Conservation (phyloP, 2,888 invertebrate species). For the Lamproptera curius region DNA sequence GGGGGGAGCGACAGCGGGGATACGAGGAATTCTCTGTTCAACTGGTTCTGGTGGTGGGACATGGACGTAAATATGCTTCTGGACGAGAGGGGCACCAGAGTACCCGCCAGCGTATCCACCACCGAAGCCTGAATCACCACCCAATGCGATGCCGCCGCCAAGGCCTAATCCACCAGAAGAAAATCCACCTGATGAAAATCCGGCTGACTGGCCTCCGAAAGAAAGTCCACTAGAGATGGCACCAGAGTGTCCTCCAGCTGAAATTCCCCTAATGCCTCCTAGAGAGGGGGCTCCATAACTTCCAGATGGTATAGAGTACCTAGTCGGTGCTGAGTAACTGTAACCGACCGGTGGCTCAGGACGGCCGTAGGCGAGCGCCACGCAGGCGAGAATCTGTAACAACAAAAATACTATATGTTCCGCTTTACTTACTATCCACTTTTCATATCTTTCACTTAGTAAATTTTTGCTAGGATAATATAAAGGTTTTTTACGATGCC, state of each 20-base stretch:
- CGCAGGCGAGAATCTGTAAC: slow-evolving; percentile 69
- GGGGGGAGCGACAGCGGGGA: slow-evolving; percentile 82
- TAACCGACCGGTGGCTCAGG: slow-evolving; percentile 74
- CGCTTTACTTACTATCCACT: too few species aligned
- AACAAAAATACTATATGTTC: slow-evolving; percentile 20
- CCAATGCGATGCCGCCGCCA: slow-evolving; percentile 37
- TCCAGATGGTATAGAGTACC: slow-evolving; percentile 45
- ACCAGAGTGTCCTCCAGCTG: slow-evolving; percentile 41
- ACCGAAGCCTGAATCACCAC: slow-evolving; percentile 56
- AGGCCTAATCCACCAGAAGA: slow-evolving; percentile 43
- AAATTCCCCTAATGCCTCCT: slow-evolving; percentile 33
- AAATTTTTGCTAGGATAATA: too few species aligned
- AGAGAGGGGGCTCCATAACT: slow-evolving; percentile 45
- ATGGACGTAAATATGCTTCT: slow-evolving; percentile 93
- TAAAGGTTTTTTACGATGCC: too few species aligned
- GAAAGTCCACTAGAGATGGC: slow-evolving; percentile 44
- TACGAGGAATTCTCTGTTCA: slow-evolving; percentile 81
- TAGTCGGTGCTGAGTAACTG: slow-evolving; percentile 62
- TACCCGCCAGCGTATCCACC: slow-evolving; percentile 67
- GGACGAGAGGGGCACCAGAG: slow-evolving; percentile 81
- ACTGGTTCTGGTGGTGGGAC: slow-evolving; percentile 93
- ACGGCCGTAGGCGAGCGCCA: slow-evolving; percentile 67
- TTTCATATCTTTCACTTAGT: too few species aligned
- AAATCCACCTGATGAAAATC: slow-evolving; percentile 28
- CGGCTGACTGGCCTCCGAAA: slow-evolving; percentile 43